These are phyloP conservation scores for Tethya wilhelma DNA, from an alignment of 37 sponge, comb jelly and placozoan genomes.

Conservation along the genomic window DNA sequence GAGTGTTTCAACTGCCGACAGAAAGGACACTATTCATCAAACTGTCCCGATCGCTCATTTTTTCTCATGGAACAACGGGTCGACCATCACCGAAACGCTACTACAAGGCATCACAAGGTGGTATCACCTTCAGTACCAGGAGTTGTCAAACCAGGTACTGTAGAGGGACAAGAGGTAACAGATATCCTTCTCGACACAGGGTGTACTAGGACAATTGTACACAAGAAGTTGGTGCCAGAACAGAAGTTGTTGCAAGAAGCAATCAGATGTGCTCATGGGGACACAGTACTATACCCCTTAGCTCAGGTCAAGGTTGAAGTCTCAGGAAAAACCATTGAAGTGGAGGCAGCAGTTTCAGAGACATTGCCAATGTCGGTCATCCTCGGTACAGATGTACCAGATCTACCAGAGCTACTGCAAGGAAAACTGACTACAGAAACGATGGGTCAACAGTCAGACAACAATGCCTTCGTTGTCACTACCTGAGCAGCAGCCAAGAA, in stretches of 20 bases:
- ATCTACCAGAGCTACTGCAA: too few relatives aligned
- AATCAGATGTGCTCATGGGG: not conserved
- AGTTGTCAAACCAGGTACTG: not conserved
- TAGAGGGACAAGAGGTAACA: conserved; percentile 1
- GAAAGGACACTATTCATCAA: not conserved
- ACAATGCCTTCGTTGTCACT: not conserved
- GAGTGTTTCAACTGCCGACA: conserved; percentile 1
- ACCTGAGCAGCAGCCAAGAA: not conserved
- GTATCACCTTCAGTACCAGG: not conserved
- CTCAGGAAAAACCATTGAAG: too few relatives aligned
- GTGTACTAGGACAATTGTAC: conserved; percentile 4
- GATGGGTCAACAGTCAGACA: too few relatives aligned
- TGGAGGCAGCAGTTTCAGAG: too few relatives aligned
- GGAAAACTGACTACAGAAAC: too few relatives aligned
- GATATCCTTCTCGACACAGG: conserved; percentile 14
- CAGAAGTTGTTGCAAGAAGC: not conserved
- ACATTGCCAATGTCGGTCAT: too few relatives aligned
- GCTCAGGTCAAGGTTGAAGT: not conserved
- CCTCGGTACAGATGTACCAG: too few relatives aligned
- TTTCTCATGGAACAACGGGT: not conserved
- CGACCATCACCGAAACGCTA: not conserved
- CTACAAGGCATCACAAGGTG: not conserved
- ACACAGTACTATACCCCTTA: not conserved
- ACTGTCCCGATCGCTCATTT: not conserved
- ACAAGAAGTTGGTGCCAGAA: not conserved